Evolutionary conservation across 2,888 invertebrate species (phyloP), one percentile per base, ranked within the genome.

Genomic region (Lacanobia oleracea): DNA sequence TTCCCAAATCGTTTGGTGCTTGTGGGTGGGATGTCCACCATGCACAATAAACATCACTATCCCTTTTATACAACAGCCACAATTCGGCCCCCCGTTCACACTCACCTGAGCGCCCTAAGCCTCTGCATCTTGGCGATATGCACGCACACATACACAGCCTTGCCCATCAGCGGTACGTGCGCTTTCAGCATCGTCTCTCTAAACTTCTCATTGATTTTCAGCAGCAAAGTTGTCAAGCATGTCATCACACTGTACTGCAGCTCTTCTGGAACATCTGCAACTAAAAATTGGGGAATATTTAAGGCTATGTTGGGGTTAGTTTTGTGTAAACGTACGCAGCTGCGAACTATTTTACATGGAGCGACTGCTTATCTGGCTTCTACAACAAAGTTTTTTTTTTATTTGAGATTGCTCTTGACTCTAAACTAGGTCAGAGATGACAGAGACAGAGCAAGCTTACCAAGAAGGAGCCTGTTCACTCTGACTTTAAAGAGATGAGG

Each of bases 91-190:
- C 7, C 7, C 14, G 7, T 48, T 23, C 16, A 8, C 23, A 62
- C 86, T 89, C 92, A 98, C 97, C 97, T 97, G 18, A 98, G 92
- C 59, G 96, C 91, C 51, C 96, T 94, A 54, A 97, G 96, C 88
- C 96, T 97, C 89, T 98, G 98, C 50, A 93, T 91, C 88, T 97
- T 97, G 14, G 97, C 97, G 23, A 98, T 92, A 83, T 97, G 97
- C 1, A 97, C 93, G 21, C 97, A 96, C 0, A 97, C 95, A 84
- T 97, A 97, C 60, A 98, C 94, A 63, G 97, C 97, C 87, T 97
- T 97, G 5, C 97, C 97, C 60, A 98, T 87, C 83, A 97, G 93
- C 0, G 97, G 94, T 3, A 96, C 95, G 76, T 97, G 93, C 0
- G 86, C 95, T 66, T 96, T 93, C 74, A 97, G 94, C 33, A 94